Percentiles rank a stretch among this genome's conserved stretches.
Conservation (phyloP, 2,797 vertebrate genomes). For the Premnoplex brunnescens region DNA sequence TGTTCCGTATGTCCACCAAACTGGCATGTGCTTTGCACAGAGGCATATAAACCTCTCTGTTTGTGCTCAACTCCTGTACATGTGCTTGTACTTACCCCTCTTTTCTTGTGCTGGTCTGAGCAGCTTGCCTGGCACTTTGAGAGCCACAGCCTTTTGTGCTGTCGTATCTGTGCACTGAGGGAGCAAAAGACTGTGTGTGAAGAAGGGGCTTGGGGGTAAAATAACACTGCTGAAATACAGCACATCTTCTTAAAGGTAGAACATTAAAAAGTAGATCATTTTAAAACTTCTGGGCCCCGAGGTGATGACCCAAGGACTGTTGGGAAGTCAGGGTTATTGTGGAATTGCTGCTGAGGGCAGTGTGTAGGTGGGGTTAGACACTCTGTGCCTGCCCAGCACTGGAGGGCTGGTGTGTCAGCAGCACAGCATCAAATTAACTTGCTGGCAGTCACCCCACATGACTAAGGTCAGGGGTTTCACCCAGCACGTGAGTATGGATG, state of each 20-base stretch:
- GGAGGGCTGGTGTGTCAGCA: not conserved
- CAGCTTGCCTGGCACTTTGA: not conserved
- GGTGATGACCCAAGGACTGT: not conserved
- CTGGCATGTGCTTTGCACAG: not conserved
- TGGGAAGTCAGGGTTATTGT: not conserved
- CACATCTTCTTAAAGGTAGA: not conserved
- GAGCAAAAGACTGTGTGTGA: not conserved
- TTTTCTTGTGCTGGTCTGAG: not conserved
- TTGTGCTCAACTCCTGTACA: not conserved
- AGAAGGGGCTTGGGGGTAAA: not conserved
- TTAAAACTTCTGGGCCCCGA: not conserved
- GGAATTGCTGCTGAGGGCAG: not conserved
- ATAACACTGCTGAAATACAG: not conserved
- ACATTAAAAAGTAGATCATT: not conserved
- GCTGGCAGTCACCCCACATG: not conserved
- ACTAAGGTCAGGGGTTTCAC: not conserved
- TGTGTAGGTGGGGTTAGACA: fast-evolving
- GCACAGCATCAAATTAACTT: not conserved
- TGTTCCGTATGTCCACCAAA: not conserved
- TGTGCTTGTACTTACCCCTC: not conserved
- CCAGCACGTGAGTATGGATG: not conserved
- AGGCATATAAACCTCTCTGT: not conserved
- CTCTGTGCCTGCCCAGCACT: not conserved
- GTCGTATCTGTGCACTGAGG: fast-evolving
- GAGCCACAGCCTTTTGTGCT: not conserved